Percentiles rank a stretch among this genome's conserved stretches.
Evolutionary conservation across 92 coral and sea anemone genomes (phyloP).

Genomic region (Bergia puertoricense): DNA sequence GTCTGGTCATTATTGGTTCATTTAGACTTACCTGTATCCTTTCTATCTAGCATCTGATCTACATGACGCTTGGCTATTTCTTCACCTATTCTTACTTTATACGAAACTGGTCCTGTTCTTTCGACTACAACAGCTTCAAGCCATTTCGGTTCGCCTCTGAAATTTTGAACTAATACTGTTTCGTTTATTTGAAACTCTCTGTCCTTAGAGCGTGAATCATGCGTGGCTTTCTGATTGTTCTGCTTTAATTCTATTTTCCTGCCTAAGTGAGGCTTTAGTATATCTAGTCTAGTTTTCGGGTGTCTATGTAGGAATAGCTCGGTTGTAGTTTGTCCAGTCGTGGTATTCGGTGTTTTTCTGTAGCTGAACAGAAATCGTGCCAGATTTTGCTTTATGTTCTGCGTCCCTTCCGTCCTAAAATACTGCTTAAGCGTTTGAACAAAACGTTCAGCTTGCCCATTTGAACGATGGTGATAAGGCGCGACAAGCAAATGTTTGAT

Average conservation of each 20-base stretch:
- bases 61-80: constrained; percentile 1
- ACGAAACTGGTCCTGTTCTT: constrained; percentile 26
- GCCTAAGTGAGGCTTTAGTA: background rate
- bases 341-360: background rate
- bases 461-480: background rate
- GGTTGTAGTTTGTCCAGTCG: background rate
- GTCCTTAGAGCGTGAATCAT: constrained; percentile 14
- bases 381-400: too few relatives aligned
- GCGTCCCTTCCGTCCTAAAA: too few relatives aligned
- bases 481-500: background rate
- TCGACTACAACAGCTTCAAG: constrained; percentile 6
- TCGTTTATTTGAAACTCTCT: background rate
- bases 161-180: background rate
- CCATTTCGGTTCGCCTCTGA: constrained; percentile 31
- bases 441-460: background rate
- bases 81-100: background rate
- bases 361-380: too few relatives aligned
- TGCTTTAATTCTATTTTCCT: background rate
- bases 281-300: constrained; percentile 8
- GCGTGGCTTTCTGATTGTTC: constrained; percentile 11
- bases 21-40: too few relatives aligned
- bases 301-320: background rate
- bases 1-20: too few relatives aligned
- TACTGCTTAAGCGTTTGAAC: too few relatives aligned
- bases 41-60: constrained; percentile 16